A percentile compares a stretch with the other conserved stretches of the same genome.
phyloP scores from a whole-genome alignment of 2,113 vertebrate genomes.

The Bos javanicus region DNA sequence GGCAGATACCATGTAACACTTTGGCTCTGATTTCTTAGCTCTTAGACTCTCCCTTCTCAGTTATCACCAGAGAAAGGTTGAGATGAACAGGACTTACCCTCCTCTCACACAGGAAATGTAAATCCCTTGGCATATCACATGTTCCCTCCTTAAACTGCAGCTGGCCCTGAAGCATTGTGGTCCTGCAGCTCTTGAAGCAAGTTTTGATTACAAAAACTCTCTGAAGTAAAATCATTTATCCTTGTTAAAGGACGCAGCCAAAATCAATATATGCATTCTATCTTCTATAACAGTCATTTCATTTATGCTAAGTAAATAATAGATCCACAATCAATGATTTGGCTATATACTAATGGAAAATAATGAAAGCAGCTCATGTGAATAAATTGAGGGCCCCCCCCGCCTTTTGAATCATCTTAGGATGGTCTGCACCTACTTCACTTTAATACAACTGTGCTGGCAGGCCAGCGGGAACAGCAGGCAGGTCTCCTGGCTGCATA shows the following conservation, averaged over 20 bases:
- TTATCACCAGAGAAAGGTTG: not conserved
- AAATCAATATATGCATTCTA: slow-evolving; percentile 59
- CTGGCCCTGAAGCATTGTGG: not conserved
- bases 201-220: slow-evolving; percentile 30
- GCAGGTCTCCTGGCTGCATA: not conserved
- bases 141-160: not conserved
- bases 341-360: slow-evolving; percentile 58
- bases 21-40: not conserved
- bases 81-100: not conserved
- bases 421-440: not conserved
- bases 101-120: not conserved
- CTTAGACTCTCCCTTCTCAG: not conserved
- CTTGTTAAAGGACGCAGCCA: slow-evolving; percentile 32
- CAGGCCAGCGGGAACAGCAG: not conserved
- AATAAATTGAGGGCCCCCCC: not conserved
- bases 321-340: slow-evolving; percentile 58
- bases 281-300: slow-evolving; percentile 29
- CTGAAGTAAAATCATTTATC: slow-evolving; percentile 52
- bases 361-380: slow-evolving; percentile 8
- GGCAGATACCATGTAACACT: accelerated
- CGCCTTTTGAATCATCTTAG: not conserved
- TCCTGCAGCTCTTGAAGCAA: not conserved
- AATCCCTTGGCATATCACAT: not conserved
- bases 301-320: slow-evolving; percentile 69
- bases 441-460: not conserved